Percentiles rank a stretch among this genome's conserved stretches.
Conservation (phyloP, 1,140 invertebrate genomes). For the Dendroctonus valens region DNA sequence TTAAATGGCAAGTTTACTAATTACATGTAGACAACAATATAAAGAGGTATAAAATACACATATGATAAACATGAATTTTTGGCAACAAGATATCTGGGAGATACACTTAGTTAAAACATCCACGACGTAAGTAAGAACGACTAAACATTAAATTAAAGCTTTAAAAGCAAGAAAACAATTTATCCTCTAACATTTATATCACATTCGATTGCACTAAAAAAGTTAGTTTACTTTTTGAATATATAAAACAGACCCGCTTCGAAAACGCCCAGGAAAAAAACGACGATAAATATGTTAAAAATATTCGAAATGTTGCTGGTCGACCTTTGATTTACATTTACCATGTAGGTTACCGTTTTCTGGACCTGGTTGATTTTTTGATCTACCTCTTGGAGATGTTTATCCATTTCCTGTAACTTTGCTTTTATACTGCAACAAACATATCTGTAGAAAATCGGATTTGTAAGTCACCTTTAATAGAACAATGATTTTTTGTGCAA, state of each 20-base stretch:
- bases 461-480: too few relatives aligned
- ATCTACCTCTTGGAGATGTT: slow-evolving; percentile 41
- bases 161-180: background rate
- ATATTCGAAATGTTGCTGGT: slow-evolving; percentile 11
- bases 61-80: too few relatives aligned
- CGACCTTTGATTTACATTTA: slow-evolving; percentile 27
- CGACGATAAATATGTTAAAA: slow-evolving; percentile 25
- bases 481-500: too few relatives aligned
- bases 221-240: slow-evolving; percentile 29
- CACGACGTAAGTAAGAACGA: background rate
- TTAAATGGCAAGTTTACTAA: too few relatives aligned
- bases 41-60: too few relatives aligned
- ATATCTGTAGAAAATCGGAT: background rate
- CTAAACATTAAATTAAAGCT: slow-evolving; percentile 6
- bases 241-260: slow-evolving; percentile 34
- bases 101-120: too few relatives aligned
- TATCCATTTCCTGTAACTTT: slow-evolving; percentile 43
- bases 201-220: slow-evolving; percentile 32
- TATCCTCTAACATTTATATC: slow-evolving; percentile 19
- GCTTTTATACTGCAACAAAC: slow-evolving; percentile 41
- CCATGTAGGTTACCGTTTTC: slow-evolving; percentile 33
- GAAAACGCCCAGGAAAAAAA: slow-evolving; percentile 34
- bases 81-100: too few relatives aligned
- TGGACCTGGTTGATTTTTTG: slow-evolving; percentile 42
- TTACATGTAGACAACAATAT: too few relatives aligned